A percentile compares a stretch with the other conserved stretches of the same genome.
Evolutionary conservation across 2,888 invertebrate genomes (phyloP).

Genomic region (Drosophila koepferae): DNA sequence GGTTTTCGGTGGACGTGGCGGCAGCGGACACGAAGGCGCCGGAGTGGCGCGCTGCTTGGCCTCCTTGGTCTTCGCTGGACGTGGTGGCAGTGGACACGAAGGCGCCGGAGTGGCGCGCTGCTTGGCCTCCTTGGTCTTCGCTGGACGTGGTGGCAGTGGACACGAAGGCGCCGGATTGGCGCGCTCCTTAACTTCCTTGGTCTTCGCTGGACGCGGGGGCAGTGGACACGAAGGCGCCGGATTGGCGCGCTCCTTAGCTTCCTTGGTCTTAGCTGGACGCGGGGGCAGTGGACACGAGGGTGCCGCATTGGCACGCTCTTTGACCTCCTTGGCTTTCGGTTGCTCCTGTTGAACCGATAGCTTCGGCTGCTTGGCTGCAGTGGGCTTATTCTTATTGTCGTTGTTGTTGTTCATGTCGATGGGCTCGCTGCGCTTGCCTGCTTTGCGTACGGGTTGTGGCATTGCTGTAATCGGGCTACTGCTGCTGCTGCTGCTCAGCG

Average conservation of each 20-base stretch:
- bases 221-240: slow-evolving; percentile 21
- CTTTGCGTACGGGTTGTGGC: background rate
- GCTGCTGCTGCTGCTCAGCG: background rate
- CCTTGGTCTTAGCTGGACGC: background rate
- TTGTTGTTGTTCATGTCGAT: background rate
- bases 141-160: background rate
- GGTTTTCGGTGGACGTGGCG: background rate
- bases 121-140: background rate
- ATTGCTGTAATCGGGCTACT: background rate
- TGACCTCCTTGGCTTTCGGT: no score
- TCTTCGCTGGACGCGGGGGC: background rate
- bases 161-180: background rate
- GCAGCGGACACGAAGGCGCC: slow-evolving; percentile 27
- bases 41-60: background rate
- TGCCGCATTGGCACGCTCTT: background rate
- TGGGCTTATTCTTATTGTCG: background rate
- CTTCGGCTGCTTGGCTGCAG: background rate
- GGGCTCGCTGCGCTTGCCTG: background rate
- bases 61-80: background rate
- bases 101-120: background rate
- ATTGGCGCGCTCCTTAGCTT: background rate
- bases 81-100: slow-evolving; percentile 26
- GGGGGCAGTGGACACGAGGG: slow-evolving; percentile 6
- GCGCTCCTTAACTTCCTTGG: background rate
- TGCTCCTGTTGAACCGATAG: background rate